Conservation (phyloP, 2,797 vertebrate species). For the Cryptoblepharus egeriae region DNA sequence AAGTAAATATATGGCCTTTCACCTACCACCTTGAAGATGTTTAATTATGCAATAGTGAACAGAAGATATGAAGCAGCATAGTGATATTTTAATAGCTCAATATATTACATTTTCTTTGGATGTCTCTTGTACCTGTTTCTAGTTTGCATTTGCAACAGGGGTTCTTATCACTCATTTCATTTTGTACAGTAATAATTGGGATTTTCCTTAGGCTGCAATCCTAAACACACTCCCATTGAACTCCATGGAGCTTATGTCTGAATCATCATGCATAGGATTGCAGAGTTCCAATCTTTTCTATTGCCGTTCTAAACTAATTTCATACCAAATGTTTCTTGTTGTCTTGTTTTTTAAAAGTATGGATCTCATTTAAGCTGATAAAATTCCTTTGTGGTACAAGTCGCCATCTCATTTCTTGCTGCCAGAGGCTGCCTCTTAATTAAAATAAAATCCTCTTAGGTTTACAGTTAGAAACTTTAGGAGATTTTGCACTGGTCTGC, state of each 20-base stretch:
- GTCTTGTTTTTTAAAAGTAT: slow-evolving; percentile 21
- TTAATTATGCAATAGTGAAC: no score
- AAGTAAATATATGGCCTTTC: not conserved
- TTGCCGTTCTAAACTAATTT: not conserved
- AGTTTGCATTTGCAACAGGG: not conserved
- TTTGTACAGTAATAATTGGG: not conserved
- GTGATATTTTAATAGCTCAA: not conserved
- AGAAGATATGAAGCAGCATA: not conserved
- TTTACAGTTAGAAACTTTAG: slow-evolving; percentile 21
- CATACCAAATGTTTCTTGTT: not conserved
- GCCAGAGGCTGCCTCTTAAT: slow-evolving; percentile 23
- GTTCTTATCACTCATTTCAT: not conserved
- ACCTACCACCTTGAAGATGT: not conserved
- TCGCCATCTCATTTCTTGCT: slow-evolving; percentile 7
- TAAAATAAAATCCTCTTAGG: slow-evolving; percentile 34
- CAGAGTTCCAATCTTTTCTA: not conserved
- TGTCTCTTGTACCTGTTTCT: not conserved
- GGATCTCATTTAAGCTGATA: not conserved
- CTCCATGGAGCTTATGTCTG: no score
- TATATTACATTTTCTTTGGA: no score
- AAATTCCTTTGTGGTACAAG: slow-evolving; percentile 11
- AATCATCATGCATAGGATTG: no score
- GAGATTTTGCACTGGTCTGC: slow-evolving; percentile 18
- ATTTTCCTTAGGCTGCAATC: not conserved
- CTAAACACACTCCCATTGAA: no score